Evolutionary conservation across 2,797 vertebrate genomes (phyloP), one percentile per base, ranked within the genome.

Genomic region (Miichthys miiuy): DNA sequence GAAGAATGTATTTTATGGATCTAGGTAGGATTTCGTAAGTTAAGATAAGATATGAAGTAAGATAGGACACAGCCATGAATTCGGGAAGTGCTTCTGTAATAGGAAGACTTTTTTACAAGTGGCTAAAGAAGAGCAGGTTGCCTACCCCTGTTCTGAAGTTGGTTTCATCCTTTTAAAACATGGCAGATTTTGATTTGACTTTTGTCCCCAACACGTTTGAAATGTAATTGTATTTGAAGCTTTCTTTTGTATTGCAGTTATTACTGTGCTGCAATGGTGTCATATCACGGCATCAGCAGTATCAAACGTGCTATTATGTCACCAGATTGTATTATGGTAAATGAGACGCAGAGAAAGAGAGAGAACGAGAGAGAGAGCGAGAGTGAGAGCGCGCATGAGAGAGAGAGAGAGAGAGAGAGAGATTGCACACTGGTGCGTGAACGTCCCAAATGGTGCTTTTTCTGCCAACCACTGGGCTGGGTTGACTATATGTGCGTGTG

Each of bases 391-490:
- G 82, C n/a, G n/a, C n/a, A n/a, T n/a, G n/a, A 27, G 72, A 44
- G 56, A 23, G 55, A n/a, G 82, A 72, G 65, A 58, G 58, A 44
- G 82, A 72, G 65, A 58, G 62, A 44, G 74, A 66, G 46, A 76
- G 16, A 91, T 87, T 91, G 88, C 87, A 89, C 90, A 88, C 11
- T 82, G 87, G 72, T 90, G 83, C 87, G 76, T 90, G 68, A 91
- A 90, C 27, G 42, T 89, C 77, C 91, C 91, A 92, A 90, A 91
- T 92, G 91, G 86, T 81, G 73, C 83, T 77, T 81, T 88, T 73
- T 76, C 80, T 85, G 88, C 92, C 88, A 89, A 79, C 65, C 77
- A 82, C 86, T 81, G 75, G 66, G 77, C 60, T 77, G 74, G 44
- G 57, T 57, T 74, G 72, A 52, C 66, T 67, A 3, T 52, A 64